Evolutionary conservation across 2,113 vertebrate species (phyloP).

Genomic region (Bolborhynchus lineola): DNA sequence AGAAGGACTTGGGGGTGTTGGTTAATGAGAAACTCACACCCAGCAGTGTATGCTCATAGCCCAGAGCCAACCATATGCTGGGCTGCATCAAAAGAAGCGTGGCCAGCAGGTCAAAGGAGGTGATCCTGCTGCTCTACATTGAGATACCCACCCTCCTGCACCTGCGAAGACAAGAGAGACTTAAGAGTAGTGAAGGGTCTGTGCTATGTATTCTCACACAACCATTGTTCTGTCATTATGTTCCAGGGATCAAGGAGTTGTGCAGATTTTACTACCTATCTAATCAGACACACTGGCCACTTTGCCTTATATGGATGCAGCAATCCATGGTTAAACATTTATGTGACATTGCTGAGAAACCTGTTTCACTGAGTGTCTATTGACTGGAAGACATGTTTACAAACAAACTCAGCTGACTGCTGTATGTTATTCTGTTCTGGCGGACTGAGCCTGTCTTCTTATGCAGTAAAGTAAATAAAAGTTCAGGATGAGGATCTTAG

Average conservation of each 20-base stretch:
- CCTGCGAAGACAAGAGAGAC: neutral
- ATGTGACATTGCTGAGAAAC: neutral
- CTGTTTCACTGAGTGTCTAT: neutral
- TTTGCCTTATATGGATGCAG: neutral
- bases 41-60: neutral
- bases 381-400: constrained; percentile 20
- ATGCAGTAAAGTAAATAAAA: neutral
- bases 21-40: neutral
- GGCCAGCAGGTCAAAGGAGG: neutral
- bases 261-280: neutral
- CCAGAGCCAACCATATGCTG: neutral
- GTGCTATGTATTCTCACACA: neutral
- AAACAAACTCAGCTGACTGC: neutral
- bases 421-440: neutral
- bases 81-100: neutral
- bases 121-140: neutral
- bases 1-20: neutral
- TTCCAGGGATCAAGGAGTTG: neutral
- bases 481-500: neutral
- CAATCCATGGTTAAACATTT: neutral
- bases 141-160: neutral
- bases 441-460: neutral
- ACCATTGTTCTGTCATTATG: neutral
- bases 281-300: neutral
- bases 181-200: neutral